Percentiles rank a stretch among this genome's conserved stretches.
Conservation (phyloP, 1,140 invertebrate genomes). For the Hylaeus volcanicus region DNA sequence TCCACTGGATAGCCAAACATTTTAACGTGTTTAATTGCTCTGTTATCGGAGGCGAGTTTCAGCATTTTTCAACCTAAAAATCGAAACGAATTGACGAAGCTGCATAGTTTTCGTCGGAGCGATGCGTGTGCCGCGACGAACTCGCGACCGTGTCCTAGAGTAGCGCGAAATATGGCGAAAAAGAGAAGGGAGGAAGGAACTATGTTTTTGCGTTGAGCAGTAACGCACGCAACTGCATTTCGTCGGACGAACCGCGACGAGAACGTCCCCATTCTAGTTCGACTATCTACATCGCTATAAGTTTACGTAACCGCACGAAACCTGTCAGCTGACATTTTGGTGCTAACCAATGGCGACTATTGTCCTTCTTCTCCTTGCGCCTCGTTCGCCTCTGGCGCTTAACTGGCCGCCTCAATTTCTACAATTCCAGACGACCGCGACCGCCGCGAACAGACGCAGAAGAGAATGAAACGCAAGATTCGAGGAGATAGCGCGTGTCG, state of each 20-base stretch:
- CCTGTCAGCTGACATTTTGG: slow-evolving; percentile 77
- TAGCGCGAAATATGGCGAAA: slow-evolving; percentile 26
- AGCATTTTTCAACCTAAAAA: neutral
- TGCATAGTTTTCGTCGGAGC: neutral
- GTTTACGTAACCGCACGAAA: slow-evolving; percentile 78
- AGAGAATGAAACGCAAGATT: no score
- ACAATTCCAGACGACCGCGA: slow-evolving; percentile 4
- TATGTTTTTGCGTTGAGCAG: slow-evolving; percentile 69
- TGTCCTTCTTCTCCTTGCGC: slow-evolving; percentile 45
- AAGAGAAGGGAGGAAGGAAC: slow-evolving; percentile 36
- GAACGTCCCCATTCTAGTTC: slow-evolving; percentile 76
- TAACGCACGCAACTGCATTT: slow-evolving; percentile 73
- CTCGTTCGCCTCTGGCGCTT: slow-evolving; percentile 4
- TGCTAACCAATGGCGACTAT: slow-evolving; percentile 67
- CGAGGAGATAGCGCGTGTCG: no score
- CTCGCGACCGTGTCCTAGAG: neutral
- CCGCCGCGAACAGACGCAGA: no score
- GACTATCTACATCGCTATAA: slow-evolving; percentile 77
- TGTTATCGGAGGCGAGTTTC: no score
- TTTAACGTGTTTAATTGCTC: no score
- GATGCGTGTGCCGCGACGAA: neutral
- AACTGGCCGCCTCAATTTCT: slow-evolving; percentile 27
- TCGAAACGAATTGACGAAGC: neutral
- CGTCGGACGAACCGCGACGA: slow-evolving; percentile 71
- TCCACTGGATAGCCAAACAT: neutral